phyloP scores from a whole-genome alignment of 2,888 invertebrate genomes.

The Andrena haemorrhoa region DNA sequence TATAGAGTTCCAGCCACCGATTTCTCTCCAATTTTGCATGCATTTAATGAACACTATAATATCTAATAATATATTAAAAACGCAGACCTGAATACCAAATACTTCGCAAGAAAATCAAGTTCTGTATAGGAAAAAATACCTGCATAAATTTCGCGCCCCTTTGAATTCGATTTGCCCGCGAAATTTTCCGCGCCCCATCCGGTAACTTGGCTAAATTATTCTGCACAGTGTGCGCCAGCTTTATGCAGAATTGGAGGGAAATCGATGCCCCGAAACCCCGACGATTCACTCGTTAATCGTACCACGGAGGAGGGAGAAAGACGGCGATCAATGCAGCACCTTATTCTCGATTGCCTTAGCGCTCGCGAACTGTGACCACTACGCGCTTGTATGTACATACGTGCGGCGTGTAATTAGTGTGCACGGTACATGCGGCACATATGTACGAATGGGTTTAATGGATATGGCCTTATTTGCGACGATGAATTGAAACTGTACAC shows the following conservation, averaged over 20 bases:
- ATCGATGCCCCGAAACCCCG: neutral
- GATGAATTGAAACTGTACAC: constrained; percentile 61
- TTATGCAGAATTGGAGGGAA: neutral
- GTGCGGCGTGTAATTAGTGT: constrained; percentile 38
- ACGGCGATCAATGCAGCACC: constrained; percentile 38
- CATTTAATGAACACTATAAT: too few species aligned
- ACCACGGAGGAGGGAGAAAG: constrained; percentile 18
- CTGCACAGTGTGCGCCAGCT: too few species aligned
- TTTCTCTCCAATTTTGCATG: too few species aligned
- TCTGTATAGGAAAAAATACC: too few species aligned
- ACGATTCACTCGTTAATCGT: neutral
- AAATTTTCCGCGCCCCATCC: too few species aligned
- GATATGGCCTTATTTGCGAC: constrained; percentile 62
- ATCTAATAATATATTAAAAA: too few species aligned
- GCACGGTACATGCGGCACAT: constrained; percentile 32
- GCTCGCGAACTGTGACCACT: constrained; percentile 47
- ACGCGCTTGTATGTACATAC: constrained; percentile 15
- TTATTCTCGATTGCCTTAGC: constrained; percentile 49
- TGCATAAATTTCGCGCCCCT: too few species aligned
- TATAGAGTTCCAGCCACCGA: too few species aligned
- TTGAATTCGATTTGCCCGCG: too few species aligned
- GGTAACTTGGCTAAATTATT: too few species aligned
- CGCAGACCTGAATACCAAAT: too few species aligned
- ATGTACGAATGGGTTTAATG: constrained; percentile 59
- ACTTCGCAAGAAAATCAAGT: too few species aligned